Percentiles rank a stretch among this genome's conserved stretches.
phyloP scores from a whole-genome alignment of 2,888 invertebrate genomes.

The Microctonus aethiopoides region DNA sequence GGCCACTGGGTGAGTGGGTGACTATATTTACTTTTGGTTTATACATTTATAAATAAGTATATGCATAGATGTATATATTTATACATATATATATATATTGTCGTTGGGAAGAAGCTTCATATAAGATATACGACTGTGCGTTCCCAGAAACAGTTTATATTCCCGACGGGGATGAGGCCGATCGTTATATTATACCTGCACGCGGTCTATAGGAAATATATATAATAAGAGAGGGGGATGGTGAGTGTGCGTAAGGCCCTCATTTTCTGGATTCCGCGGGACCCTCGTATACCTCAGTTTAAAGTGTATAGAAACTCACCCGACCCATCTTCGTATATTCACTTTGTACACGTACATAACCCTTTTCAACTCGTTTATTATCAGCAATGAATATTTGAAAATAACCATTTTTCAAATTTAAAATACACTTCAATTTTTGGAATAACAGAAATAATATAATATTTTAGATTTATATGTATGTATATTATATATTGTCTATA shows the following conservation, averaged over 20 bases:
- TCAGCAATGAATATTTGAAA: slow-evolving; percentile 12
- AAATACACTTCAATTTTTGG: neutral
- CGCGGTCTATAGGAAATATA: slow-evolving; percentile 17
- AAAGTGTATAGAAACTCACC: slow-evolving; percentile 26
- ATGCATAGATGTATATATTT: neutral
- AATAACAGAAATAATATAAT: neutral
- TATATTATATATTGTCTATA: neutral
- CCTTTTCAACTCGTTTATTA: slow-evolving; percentile 19
- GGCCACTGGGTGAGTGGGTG: slow-evolving; percentile 60
- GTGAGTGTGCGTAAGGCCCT: neutral
- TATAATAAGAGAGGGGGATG: neutral
- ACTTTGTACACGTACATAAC: neutral
- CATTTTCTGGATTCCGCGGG: slow-evolving; percentile 31
- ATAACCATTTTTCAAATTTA: neutral
- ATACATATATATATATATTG: slow-evolving; percentile 18
- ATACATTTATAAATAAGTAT: neutral
- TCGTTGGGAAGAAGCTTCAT: slow-evolving; percentile 32
- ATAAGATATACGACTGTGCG: slow-evolving; percentile 65
- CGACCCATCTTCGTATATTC: neutral
- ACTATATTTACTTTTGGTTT: slow-evolving; percentile 51
- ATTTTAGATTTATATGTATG: neutral
- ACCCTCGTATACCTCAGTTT: neutral
- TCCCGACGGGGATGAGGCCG: slow-evolving; percentile 48
- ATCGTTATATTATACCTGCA: slow-evolving; percentile 43
- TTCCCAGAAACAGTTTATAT: slow-evolving; percentile 66